A percentile compares a stretch with the other conserved stretches of the same genome.
phyloP scores from a whole-genome alignment of 2,888 invertebrate genomes.

The Lepas anatifera region DNA sequence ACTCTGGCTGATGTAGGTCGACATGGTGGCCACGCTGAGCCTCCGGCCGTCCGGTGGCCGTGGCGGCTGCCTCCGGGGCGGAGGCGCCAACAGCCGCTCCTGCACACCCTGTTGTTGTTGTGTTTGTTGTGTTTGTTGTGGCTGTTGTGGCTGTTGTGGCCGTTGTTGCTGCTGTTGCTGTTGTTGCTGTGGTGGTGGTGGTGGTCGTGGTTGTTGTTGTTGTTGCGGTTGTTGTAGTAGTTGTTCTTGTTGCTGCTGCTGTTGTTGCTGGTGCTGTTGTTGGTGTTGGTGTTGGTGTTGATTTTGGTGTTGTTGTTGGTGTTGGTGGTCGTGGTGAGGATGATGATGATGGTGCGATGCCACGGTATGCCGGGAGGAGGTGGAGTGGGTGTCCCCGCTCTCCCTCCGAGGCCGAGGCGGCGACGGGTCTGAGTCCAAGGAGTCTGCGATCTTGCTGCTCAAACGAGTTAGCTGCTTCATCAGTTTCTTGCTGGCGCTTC shows the following conservation, averaged over 20 bases:
- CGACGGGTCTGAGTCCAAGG: background rate
- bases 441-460: background rate
- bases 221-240: too few species aligned
- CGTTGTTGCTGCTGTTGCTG: too few species aligned
- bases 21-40: constrained; percentile 76
- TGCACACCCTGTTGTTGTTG: background rate
- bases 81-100: background rate
- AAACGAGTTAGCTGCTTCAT: constrained; percentile 41
- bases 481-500: constrained; percentile 28
- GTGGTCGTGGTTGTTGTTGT: too few species aligned
- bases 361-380: too few species aligned
- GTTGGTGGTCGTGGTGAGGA: too few species aligned
- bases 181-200: background rate
- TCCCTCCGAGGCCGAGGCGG: background rate
- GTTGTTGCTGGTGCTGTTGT: too few species aligned
- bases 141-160: too few species aligned
- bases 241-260: too few species aligned
- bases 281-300: too few species aligned
- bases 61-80: background rate
- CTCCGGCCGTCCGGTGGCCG: constrained; percentile 38
- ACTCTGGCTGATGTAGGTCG: constrained; percentile 70
- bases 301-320: too few species aligned
- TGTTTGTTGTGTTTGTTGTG: too few species aligned
- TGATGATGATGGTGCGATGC: too few species aligned
- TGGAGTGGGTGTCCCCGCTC: background rate